Percentiles rank a stretch among this genome's conserved stretches.
Evolutionary conservation across 2,113 vertebrate genomes (phyloP).

Genomic region (Cyphomyrus discorhynchus): DNA sequence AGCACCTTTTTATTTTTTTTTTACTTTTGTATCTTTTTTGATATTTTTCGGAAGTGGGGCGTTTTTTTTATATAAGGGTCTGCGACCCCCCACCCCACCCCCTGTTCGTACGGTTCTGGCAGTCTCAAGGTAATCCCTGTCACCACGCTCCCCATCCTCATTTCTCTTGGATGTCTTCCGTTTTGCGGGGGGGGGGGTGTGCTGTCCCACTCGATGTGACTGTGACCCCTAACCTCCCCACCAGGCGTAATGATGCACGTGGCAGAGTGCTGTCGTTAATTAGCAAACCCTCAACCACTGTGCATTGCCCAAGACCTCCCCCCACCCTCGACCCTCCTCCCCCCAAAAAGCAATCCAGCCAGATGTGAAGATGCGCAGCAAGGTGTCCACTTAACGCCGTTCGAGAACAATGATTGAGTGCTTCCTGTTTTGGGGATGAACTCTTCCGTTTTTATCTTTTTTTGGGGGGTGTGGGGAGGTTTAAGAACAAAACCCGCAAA

Average conservation of each 20-base stretch:
- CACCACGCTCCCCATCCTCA: background rate
- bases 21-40: background rate
- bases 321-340: background rate
- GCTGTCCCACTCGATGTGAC: background rate
- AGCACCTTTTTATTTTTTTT: background rate
- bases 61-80: conserved; percentile 7
- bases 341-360: background rate
- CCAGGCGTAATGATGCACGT: background rate
- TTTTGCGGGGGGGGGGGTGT: no score
- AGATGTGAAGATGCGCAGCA: background rate
- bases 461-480: background rate
- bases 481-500: background rate
- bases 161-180: conserved; percentile 1
- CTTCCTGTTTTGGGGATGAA: background rate
- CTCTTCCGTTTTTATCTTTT: background rate
- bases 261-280: background rate
- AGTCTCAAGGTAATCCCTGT: background rate
- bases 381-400: background rate
- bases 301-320: background rate
- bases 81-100: background rate
- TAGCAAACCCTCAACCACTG: background rate
- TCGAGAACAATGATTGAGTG: background rate
- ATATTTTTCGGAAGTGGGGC: background rate
- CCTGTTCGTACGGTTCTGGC: conserved; percentile 2
- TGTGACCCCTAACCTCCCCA: no score